A percentile compares a stretch with the other conserved stretches of the same genome.
These are phyloP conservation scores for Plectrocnemia conspersa DNA, from an alignment of 1,140 invertebrate genomes.

Conservation along the genomic window DNA sequence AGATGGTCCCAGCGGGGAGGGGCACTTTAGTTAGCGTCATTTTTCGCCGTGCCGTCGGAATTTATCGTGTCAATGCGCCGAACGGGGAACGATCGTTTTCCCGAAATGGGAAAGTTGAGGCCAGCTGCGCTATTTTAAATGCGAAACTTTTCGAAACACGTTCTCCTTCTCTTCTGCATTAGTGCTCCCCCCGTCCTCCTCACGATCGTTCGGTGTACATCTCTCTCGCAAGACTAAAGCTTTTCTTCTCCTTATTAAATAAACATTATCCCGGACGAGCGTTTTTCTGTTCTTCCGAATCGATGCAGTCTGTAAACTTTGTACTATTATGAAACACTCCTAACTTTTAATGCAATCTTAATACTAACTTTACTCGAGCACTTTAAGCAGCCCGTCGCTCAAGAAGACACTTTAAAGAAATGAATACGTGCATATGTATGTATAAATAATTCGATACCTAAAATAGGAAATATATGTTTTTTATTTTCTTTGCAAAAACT, in stretches of 20 bases:
- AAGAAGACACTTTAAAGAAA: no score
- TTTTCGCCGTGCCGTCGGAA: conserved; percentile 9
- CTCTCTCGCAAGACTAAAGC: no score
- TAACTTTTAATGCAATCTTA: conserved; percentile 30
- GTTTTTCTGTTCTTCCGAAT: conserved; percentile 26
- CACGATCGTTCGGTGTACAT: no score
- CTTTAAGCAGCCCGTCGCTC: no score
- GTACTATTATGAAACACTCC: conserved; percentile 20
- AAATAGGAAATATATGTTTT: no score
- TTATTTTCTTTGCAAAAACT: no score
- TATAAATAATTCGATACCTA: no score
- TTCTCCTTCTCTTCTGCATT: no score
- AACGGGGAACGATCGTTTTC: neutral
- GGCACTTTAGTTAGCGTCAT: conserved; percentile 1
- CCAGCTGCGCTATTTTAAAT: conserved; percentile 30
- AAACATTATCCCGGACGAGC: conserved; percentile 23
- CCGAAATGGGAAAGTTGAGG: conserved; percentile 18
- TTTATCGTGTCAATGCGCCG: conserved; percentile 13
- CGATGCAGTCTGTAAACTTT: conserved; percentile 27
- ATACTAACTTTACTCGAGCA: no score
- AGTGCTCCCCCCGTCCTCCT: no score
- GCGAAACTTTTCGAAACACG: conserved; percentile 32
- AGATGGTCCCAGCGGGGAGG: no score
- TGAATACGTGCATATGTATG: no score
- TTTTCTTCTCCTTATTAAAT: conserved; percentile 31